Evolutionary conservation across 2,888 invertebrate species (phyloP), one percentile per base, ranked within the genome.

Genomic region (Griposia aprilina): DNA sequence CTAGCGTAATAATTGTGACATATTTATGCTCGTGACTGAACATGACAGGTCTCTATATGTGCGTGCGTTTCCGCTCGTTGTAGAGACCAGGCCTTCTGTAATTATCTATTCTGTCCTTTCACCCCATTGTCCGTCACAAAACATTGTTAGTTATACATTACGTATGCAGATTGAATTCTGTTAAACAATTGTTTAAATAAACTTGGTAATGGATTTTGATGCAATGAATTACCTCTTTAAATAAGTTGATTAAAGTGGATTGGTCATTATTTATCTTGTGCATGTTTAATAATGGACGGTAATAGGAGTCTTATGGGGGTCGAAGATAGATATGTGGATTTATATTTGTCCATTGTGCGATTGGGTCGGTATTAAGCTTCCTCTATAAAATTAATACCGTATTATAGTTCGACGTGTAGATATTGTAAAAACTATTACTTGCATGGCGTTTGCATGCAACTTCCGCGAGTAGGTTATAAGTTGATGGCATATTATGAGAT

Each of bases 121-220:
- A 90, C 92, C 94, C 92, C 87, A 90, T 79, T 89, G 88, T 88
- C 87, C 84, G 69, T 70, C 76, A 93, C 93, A 94, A 94, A 95
- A 94, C 94, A 92, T 93, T 90, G 92, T 92, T 92, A 92, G 92
- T 89, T 91, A 88, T 88, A 87, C 92, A 94, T 95, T 95, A 92
- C 88, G 92, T 93, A 96, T 96, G 96, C 94, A 96, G 94, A 96
- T 96, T 95, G 94, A 86, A 92, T 93, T 91, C 85, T 88, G 90
- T 92, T 90, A 89, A 90, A 90, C 89, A 88, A 94, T 94, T 94
- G 93, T 94, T 90, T 87, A 87, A 89, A 87, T 88, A 88, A 88
- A 88, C 85, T 87, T 70, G 76, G 71, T 85, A 89, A 89, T 89
- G 88, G 89, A 89, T 79, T 85, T 89, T 80, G 74, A 70, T 81